phyloP scores from a whole-genome alignment of 2,113 vertebrate species.

The Isurus oxyrinchus region DNA sequence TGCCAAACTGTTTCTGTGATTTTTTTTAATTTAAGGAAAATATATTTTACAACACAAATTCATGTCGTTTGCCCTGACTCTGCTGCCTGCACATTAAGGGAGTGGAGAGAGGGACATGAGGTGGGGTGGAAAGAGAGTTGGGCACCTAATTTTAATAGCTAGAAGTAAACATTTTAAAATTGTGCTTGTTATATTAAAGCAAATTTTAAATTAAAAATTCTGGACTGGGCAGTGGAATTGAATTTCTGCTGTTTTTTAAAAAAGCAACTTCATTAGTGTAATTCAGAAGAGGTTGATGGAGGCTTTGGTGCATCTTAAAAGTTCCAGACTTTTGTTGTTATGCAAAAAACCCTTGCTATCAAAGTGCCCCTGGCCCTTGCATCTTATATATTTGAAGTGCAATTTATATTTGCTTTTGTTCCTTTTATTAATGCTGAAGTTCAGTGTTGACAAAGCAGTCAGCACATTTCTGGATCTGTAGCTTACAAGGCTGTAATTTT shows the following conservation, averaged over 20 bases:
- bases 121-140: not conserved
- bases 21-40: not conserved
- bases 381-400: not conserved
- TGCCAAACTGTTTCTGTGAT: not conserved
- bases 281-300: not conserved
- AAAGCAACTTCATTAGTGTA: not conserved
- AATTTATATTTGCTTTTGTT: not conserved
- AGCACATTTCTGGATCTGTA: not conserved
- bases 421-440: not conserved
- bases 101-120: not conserved
- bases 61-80: not conserved
- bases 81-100: not conserved
- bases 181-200: not conserved
- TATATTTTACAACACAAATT: not conserved
- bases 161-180: not conserved
- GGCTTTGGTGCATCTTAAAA: not conserved
- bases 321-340: not conserved
- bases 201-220: not conserved
- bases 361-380: not conserved
- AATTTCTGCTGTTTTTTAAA: not conserved
- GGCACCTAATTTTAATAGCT: not conserved
- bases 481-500: not conserved
- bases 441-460: not conserved
- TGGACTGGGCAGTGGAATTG: not conserved
- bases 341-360: not conserved